phyloP scores from a whole-genome alignment of 2,113 vertebrate genomes.

The Sturnus vulgaris region DNA sequence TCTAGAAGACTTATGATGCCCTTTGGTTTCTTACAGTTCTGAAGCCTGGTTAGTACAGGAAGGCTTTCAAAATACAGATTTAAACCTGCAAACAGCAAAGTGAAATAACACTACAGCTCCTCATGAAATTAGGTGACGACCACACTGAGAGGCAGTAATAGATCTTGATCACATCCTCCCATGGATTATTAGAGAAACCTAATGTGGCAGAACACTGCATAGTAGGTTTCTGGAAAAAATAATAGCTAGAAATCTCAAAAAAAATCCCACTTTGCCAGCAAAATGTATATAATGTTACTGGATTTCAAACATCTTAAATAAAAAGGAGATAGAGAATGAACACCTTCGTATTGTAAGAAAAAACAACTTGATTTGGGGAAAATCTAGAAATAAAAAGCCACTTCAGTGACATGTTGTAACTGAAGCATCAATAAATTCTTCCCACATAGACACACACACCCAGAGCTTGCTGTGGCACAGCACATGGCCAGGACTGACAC shows the following conservation, averaged over 20 bases:
- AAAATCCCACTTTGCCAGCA: background rate
- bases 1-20: background rate
- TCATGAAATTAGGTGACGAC: background rate
- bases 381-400: background rate
- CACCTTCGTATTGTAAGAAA: background rate
- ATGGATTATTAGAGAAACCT: slow-evolving; percentile 64
- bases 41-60: background rate
- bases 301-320: background rate
- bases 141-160: slow-evolving; percentile 29
- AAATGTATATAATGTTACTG: background rate
- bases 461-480: background rate
- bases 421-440: background rate
- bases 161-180: slow-evolving; percentile 55
- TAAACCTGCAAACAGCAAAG: slow-evolving; percentile 39
- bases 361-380: background rate
- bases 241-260: slow-evolving; percentile 11
- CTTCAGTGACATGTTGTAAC: background rate
- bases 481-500: background rate
- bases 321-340: background rate
- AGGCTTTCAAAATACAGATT: background rate
- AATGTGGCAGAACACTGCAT: slow-evolving; percentile 58
- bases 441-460: background rate
- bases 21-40: slow-evolving; percentile 12
- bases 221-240: slow-evolving; percentile 11
- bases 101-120: background rate